Percentiles rank a stretch among this genome's conserved stretches.
Evolutionary conservation across 2,888 invertebrate genomes (phyloP).

Genomic region (Ormyrus labotus): DNA sequence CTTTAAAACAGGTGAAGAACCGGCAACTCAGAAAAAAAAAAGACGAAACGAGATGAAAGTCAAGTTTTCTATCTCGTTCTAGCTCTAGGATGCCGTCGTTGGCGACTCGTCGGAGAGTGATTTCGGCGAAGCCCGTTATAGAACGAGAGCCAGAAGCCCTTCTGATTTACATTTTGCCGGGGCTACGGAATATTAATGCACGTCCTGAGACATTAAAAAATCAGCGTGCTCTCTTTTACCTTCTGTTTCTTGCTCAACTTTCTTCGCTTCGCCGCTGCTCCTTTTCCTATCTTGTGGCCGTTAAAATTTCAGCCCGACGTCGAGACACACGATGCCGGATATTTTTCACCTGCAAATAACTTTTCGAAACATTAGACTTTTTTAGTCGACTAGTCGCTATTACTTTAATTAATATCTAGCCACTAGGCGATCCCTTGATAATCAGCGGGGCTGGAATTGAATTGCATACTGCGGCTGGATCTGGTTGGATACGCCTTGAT

Average conservation of each 20-base stretch:
- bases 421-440: no score
- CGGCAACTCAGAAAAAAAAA: constrained; percentile 10
- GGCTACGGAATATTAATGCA: constrained; percentile 63
- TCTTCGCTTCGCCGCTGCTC: neutral
- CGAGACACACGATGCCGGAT: constrained; percentile 1
- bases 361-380: constrained; percentile 6
- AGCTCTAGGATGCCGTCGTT: neutral
- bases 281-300: neutral
- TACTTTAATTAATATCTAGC: neutral
- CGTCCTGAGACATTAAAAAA: constrained; percentile 62
- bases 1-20: constrained; percentile 31
- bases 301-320: constrained; percentile 16
- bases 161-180: constrained; percentile 63
- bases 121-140: constrained; percentile 6
- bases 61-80: neutral
- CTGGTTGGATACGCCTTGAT: constrained; percentile 11
- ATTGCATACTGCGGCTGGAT: neutral
- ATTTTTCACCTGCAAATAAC: neutral
- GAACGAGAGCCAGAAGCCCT: constrained; percentile 54
- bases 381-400: no score
- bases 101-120: neutral
- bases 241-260: constrained; percentile 12
- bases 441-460: no score
- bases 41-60: constrained; percentile 20
- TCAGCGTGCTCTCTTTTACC: constrained; percentile 51